These are phyloP conservation scores for Melanotaenia trifasciata DNA, from an alignment of 2,797 vertebrate genomes.

Conservation along the genomic window DNA sequence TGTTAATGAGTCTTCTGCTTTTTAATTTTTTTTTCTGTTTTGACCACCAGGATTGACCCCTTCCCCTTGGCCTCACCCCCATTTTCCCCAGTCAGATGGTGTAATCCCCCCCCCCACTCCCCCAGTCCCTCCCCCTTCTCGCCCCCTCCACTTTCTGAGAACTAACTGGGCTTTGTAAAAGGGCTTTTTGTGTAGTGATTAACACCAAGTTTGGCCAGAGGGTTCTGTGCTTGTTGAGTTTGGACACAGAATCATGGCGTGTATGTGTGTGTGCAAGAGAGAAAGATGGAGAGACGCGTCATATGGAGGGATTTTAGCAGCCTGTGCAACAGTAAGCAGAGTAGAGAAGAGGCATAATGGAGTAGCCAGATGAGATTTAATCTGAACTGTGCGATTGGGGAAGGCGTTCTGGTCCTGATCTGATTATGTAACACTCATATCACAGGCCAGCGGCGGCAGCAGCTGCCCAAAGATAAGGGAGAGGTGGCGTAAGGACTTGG, in stretches of 20 bases:
- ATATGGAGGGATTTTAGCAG: constrained; percentile 51
- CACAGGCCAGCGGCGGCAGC: constrained; percentile 50
- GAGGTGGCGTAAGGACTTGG: constrained; percentile 48
- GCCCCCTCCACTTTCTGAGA: constrained; percentile 57
- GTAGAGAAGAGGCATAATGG: constrained; percentile 61
- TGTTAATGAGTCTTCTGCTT: neutral
- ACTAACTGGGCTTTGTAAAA: constrained; percentile 69
- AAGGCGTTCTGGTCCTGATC: constrained; percentile 70
- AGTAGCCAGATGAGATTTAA: constrained; percentile 77
- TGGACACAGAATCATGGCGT: constrained; percentile 45
- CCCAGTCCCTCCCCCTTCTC: neutral
- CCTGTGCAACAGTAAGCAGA: constrained; percentile 55
- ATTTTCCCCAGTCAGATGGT: constrained; percentile 50
- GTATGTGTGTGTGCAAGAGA: constrained; percentile 4
- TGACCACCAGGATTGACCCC: neutral
- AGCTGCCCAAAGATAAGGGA: constrained; percentile 62
- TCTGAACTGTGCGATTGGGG: constrained; percentile 68
- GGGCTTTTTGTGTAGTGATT: constrained; percentile 76
- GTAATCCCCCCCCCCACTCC: constrained; percentile 27
- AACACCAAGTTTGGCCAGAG: constrained; percentile 73
- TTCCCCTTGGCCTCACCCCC: constrained; percentile 4
- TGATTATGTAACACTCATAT: constrained; percentile 69
- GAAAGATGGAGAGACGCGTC: neutral
- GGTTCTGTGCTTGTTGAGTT: constrained; percentile 59
- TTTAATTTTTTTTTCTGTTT: constrained; percentile 22